phyloP scores from a whole-genome alignment of 2,113 vertebrate species.

The Oryzias woworae region DNA sequence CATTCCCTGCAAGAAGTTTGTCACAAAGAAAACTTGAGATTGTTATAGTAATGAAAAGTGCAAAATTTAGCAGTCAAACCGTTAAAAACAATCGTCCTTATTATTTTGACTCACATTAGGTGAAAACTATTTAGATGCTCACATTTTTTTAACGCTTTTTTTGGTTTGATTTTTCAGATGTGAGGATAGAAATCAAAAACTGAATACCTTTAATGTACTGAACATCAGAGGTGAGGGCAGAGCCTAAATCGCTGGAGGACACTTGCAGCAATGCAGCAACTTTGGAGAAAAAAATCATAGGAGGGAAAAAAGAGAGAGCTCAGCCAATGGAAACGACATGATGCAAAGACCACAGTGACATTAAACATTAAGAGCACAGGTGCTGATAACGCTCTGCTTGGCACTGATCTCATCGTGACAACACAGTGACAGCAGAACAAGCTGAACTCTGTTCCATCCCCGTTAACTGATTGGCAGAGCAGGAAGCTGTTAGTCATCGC shows the following conservation, averaged over 20 bases:
- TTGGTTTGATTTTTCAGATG: too few species aligned
- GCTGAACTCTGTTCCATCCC: constrained; percentile 14
- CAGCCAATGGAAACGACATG: constrained; percentile 1
- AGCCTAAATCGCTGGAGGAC: constrained; percentile 82
- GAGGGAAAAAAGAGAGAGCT: constrained; percentile 8
- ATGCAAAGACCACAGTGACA: constrained; percentile 6
- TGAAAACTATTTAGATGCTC: too few species aligned
- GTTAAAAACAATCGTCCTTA: too few species aligned
- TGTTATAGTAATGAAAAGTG: too few species aligned
- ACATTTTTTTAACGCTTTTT: too few species aligned
- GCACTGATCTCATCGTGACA: constrained; percentile 22
- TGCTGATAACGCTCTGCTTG: constrained; percentile 19
- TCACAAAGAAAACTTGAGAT: too few species aligned
- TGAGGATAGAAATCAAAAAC: not conserved
- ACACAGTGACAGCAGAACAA: constrained; percentile 28
- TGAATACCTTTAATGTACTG: constrained; percentile 91
- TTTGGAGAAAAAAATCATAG: constrained; percentile 53
- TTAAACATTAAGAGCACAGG: constrained; percentile 2
- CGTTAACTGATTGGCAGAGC: constrained; percentile 32
- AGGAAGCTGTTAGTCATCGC: constrained; percentile 54
- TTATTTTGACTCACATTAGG: too few species aligned
- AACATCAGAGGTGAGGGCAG: constrained; percentile 89
- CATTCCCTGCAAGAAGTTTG: too few species aligned
- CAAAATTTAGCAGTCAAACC: too few species aligned
- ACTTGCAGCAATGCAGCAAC: constrained; percentile 91